Evolutionary conservation across 2,113 vertebrate species (phyloP), one percentile per base, ranked within the genome.

Genomic region (Lynx canadensis): DNA sequence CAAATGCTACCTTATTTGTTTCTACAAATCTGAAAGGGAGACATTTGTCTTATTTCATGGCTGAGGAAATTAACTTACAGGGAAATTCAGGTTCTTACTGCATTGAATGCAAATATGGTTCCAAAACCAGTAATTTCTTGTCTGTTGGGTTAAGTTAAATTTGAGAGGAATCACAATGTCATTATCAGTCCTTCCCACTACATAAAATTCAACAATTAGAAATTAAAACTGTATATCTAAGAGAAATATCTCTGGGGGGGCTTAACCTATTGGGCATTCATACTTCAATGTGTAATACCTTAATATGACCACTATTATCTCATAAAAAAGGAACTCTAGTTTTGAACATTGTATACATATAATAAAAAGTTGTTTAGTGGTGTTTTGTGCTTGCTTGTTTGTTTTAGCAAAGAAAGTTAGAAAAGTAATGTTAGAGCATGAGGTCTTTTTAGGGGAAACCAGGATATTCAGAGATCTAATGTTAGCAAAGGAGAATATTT

Each of bases 221-320:
- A 97, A 73, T 66, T 55, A 95, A 91, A 94, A 38, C 45, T 41
- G 3, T 73, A 68, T 21, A 60, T 93, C 21, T n/a, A 91, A 89
- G 27, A 80, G 36, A 85, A 83, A 94, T 79, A 66, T 36, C 63
- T 19, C 6, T 52, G 10, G 29, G 69, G 57, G 69, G 50, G 31
- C 12, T 90, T 71, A 88, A 87, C 52, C 68, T 87, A 65, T 65
- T 79, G 48, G 21, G 36, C 63, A 83, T 71, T 95, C 31, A 45
- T 33, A 60, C 45, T 96, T 95, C 60, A 89, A 16, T 4, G 23
- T 48, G 4, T 87, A 38, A 88, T 38, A 83, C 4, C 57, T 52
- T 55, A 95, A 12, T 86, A 81, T 63, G 55, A 91, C 14, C 66
- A 60, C 13, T 74, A 45, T 97, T 84, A 57, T 4, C 3, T 80